Conservation (phyloP, 2,113 vertebrate genomes). For the Burhinus bistriatus region DNA sequence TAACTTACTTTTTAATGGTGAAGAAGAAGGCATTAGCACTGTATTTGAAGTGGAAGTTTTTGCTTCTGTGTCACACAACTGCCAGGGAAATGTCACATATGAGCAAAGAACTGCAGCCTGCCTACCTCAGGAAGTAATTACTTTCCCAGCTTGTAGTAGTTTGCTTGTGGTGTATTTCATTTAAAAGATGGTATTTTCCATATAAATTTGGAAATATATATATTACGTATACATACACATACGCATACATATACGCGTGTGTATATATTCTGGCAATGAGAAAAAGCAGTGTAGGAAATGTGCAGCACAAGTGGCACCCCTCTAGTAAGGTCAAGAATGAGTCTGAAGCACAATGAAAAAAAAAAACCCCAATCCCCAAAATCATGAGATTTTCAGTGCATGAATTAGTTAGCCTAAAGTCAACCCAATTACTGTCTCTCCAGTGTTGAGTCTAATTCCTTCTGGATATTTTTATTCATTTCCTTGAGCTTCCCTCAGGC, state of each 20-base stretch:
- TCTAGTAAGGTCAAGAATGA: background rate
- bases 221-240: background rate
- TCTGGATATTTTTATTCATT: conserved; percentile 41
- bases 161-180: background rate
- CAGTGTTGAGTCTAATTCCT: conserved; percentile 28
- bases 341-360: background rate
- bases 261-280: background rate
- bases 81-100: background rate
- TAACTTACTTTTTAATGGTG: background rate
- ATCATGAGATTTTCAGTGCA: background rate
- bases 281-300: background rate
- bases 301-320: background rate
- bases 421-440: conserved; percentile 22
- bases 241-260: background rate
- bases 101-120: background rate
- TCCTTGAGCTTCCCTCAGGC: conserved; percentile 44
- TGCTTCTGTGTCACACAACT: background rate
- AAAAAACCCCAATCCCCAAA: background rate
- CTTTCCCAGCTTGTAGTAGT: background rate
- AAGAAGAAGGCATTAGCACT: background rate
- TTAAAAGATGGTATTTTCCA: background rate
- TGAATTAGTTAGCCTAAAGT: conserved; percentile 42
- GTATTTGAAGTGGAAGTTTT: background rate
- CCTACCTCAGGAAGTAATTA: background rate
- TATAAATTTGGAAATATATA: background rate